phyloP scores from a whole-genome alignment of 2,888 invertebrate genomes.

The Polia nebulosa region DNA sequence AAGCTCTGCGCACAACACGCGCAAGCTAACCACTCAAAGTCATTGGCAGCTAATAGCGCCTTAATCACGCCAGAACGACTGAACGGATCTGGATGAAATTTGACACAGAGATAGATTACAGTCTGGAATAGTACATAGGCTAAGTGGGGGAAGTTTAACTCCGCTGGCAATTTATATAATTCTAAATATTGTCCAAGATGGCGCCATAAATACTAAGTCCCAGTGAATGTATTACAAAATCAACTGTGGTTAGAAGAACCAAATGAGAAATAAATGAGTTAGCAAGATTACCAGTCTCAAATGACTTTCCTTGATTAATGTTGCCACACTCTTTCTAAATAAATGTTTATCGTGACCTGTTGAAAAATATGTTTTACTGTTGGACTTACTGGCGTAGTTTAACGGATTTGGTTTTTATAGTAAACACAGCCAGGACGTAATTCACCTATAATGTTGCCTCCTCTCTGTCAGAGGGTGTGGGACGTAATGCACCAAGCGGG shows the following conservation, averaged over 20 bases:
- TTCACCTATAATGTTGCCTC: no score
- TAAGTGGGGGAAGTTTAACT: no score
- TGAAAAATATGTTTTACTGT: conserved; percentile 32
- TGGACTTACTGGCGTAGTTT: background rate
- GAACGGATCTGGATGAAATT: no score
- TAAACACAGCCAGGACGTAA: background rate
- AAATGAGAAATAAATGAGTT: conserved; percentile 70
- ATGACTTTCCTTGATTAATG: conserved; percentile 68
- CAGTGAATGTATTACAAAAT: conserved; percentile 55
- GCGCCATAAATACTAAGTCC: conserved; percentile 22
- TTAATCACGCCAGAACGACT: no score
- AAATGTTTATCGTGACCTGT: conserved; percentile 55
- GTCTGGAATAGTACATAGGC: no score
- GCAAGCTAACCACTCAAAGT: no score
- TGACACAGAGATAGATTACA: no score
- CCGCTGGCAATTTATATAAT: no score
- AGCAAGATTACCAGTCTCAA: conserved; percentile 61
- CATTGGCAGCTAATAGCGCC: no score
- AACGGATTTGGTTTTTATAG: background rate
- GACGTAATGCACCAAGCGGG: no score
- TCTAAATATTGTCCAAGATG: conserved; percentile 8
- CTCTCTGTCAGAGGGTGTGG: no score
- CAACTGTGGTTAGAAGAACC: conserved; percentile 59
- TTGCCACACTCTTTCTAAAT: conserved; percentile 63
- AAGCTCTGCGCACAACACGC: no score